Percentiles rank a stretch among this genome's conserved stretches.
Evolutionary conservation across 1,140 invertebrate genomes (phyloP).

Genomic region (Drosophila nikananu): DNA sequence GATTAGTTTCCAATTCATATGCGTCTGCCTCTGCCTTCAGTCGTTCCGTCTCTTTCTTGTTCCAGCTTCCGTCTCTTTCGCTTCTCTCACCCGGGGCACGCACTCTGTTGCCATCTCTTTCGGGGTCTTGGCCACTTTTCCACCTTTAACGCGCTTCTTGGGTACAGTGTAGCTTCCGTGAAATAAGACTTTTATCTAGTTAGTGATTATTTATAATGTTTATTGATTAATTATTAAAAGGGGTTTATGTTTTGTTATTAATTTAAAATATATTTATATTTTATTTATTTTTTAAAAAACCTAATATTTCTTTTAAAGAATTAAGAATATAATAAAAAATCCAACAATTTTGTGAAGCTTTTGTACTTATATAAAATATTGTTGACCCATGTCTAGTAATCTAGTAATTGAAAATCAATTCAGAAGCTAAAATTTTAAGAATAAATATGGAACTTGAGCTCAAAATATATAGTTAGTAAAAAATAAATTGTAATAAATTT

Average conservation of each 20-base stretch:
- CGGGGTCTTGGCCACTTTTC: constrained; percentile 36
- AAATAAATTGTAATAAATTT: too few species aligned
- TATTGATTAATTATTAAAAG: background rate
- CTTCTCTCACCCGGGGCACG: background rate
- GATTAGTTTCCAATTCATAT: constrained; percentile 81
- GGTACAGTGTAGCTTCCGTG: background rate
- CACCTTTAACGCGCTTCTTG: constrained; percentile 13
- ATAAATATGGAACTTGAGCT: background rate
- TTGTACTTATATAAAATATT: background rate
- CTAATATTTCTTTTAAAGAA: too few species aligned
- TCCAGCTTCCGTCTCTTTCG: background rate
- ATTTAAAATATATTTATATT: too few species aligned
- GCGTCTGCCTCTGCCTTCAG: constrained; percentile 28
- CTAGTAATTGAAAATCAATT: background rate
- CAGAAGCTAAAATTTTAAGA: background rate
- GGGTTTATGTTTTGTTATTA: too few species aligned
- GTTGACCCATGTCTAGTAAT: background rate
- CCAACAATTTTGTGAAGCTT: background rate
- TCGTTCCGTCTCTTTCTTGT: constrained; percentile 1
- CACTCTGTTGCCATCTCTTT: constrained; percentile 20
- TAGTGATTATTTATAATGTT: background rate
- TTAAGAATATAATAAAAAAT: too few species aligned
- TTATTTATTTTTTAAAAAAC: too few species aligned
- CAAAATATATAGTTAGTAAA: background rate
- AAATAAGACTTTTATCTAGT: background rate